phyloP scores from a whole-genome alignment of 2,888 invertebrate species.

The Caenorhabditis parvicauda region DNA sequence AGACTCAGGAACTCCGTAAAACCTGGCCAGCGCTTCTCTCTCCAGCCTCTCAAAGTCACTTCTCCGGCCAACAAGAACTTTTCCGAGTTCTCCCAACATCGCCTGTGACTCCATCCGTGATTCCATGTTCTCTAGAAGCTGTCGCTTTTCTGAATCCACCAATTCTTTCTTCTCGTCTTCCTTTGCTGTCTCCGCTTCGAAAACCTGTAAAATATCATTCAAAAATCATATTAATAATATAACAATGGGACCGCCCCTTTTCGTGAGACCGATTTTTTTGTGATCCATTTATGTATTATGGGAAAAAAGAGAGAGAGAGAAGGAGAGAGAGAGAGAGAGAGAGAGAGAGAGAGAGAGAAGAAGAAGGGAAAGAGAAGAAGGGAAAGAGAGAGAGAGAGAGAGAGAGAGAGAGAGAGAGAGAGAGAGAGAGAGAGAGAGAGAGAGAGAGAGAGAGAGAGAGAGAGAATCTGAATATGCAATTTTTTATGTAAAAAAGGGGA shows the following conservation, averaged over 20 bases:
- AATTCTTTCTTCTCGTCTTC: slow-evolving; percentile 13
- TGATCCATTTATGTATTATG: too few relatives aligned
- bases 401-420: slow-evolving; percentile 8
- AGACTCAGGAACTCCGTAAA: slow-evolving; percentile 15
- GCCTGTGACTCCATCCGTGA: too few relatives aligned
- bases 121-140: neutral
- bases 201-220: slow-evolving; percentile 8
- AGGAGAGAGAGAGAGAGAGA: neutral
- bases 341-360: neutral
- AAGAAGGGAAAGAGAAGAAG: neutral
- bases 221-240: too few relatives aligned
- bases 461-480: neutral
- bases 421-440: slow-evolving; percentile 1
- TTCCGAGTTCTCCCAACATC: slow-evolving; percentile 19
- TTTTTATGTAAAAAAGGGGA: too few relatives aligned
- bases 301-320: neutral
- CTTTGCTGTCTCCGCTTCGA: slow-evolving; percentile 14
- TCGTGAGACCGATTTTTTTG: too few relatives aligned
- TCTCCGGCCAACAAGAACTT: slow-evolving; percentile 15
- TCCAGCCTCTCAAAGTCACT: slow-evolving; percentile 13
- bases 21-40: slow-evolving; percentile 17
- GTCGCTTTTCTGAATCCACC: neutral
- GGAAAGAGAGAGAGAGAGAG: slow-evolving; percentile 19
- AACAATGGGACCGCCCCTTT: too few relatives aligned
- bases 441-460: neutral